Base-by-base conservation (phyloP, 2,888 invertebrate genomes). In the Patella depressa region DNA sequence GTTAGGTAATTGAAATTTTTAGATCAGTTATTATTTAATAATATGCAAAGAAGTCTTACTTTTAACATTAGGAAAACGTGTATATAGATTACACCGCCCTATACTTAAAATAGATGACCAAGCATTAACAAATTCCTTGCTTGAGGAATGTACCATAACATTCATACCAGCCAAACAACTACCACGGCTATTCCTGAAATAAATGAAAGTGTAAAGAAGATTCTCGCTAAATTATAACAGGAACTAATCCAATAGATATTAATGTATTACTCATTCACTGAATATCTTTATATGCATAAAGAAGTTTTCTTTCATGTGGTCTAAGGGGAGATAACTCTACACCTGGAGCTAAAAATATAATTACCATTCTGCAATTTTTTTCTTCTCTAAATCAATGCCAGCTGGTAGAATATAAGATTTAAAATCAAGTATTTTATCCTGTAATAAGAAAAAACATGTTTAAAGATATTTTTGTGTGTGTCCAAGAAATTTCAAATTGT, bases 381-480 rank as follows among this genome's bases (percentile, higher is more conserved):
- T 85, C 59, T 85, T 86, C 76, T 89, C 86, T 14, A 89, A 73
- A 71, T 88, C 88, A 72, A 90, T 84, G 3, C 95, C 95, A 0
- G 94, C 93, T 0, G 95, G 95, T 80, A 95, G 86, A 3, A 92
- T 90, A 85, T 93, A 93, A 3, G 93, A 92, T 79, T 93, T 86
- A 73, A 86, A 80, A 75, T 86, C 87, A 74, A 88, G 76, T 15
- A 87, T 76, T 74, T 76, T 71, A 24, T 81, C 83, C 88, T 93
- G 5, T 89, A 81, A 79, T 93, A 74, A 53, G 0, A 9, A 45
- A 45, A 45, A 45, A 7, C 45, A 45, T 1, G 7, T 9, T 45
- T 7, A 45, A 45, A 45, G 45, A 34, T 45, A 45, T 45, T 45
- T 45, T 9, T 7, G 34, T 45, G 45, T 5, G 34, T 34, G 34